Evolutionary conservation across 1,140 invertebrate genomes (phyloP), one percentile per base, ranked within the genome.

Genomic region (Polypedilum vanderplanki): DNA sequence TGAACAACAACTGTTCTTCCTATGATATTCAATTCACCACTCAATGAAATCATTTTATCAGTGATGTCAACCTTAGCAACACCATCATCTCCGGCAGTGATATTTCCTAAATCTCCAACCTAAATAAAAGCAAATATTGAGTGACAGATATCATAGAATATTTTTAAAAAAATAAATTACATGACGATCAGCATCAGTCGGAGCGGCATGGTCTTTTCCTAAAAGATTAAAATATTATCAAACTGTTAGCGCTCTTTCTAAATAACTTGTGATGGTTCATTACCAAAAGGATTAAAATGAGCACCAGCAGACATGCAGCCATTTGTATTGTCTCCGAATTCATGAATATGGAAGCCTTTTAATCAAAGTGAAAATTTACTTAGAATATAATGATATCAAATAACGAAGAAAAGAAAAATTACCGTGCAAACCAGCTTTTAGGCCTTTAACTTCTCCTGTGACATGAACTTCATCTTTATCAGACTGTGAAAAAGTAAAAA

Each of bases 261-360:
- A n/a, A n/a, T n/a, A n/a, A n/a, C n/a, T n/a, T n/a, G n/a, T n/a
- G n/a, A n/a, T n/a, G n/a, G n/a, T n/a, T n/a, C n/a, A n/a, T n/a
- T n/a, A n/a, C n/a, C 87, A 73, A 84, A 78, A 0, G 97, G 97
- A 85, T 99, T 99, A 84, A 95, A 99, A 84, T 99, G 98, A 0
- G 94, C 86, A 0, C 97, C 98, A 18, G 97, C 95, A 74, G 94
- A 96, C 3, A 90, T 95, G 83, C 98, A 99, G 0, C 97, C 96
- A 82, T 98, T 96, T 46, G 95, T 97, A 77, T 95, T 93, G 81
- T 99, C 97, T 1, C 97, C 98, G 82, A 95, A 98, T 85, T 98
- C 92, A 81, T 99, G 98, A 74, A 99, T 88, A 82, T 99, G 98
- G 85, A 99, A 99, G 40, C 97, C 46, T 57, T 12, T 75, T 83